A percentile compares a stretch with the other conserved stretches of the same genome.
phyloP scores from a whole-genome alignment of 2,888 invertebrate species.

The Drosophila quinaria region DNA sequence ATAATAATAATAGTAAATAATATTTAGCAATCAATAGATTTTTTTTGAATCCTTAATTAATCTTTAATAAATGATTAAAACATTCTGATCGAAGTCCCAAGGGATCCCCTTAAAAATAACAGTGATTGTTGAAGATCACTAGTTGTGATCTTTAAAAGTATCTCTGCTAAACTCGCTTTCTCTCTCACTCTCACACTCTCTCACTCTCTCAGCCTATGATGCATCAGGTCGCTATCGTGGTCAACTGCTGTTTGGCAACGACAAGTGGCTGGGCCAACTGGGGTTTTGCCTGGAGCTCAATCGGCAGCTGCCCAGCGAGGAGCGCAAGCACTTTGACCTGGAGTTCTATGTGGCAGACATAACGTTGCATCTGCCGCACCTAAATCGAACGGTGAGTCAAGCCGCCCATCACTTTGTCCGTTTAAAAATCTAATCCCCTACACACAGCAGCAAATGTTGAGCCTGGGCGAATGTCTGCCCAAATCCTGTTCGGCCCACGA shows the following conservation, averaged over 20 bases:
- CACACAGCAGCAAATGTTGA: slow-evolving; percentile 88
- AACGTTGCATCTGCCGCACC: slow-evolving; percentile 70
- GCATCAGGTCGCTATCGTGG: slow-evolving; percentile 93
- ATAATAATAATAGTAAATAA: no score
- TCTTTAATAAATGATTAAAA: not conserved
- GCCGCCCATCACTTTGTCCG: not conserved
- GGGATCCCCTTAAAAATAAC: not conserved
- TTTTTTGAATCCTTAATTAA: no score
- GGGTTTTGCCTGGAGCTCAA: slow-evolving; percentile 89
- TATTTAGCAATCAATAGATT: no score
- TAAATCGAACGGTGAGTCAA: slow-evolving; percentile 75
- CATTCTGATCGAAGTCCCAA: not conserved
- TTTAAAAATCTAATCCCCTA: no score
- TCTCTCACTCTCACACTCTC: slow-evolving; percentile 73
- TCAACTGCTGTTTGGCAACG: slow-evolving; percentile 92
- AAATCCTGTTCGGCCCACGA: slow-evolving; percentile 88
- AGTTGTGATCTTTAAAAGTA: no score
- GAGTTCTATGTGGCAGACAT: slow-evolving; percentile 83
- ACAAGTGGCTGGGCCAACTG: slow-evolving; percentile 93
- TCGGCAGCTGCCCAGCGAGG: slow-evolving; percentile 64
- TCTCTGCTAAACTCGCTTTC: no score
- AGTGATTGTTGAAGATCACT: no score
- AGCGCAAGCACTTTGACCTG: slow-evolving; percentile 83
- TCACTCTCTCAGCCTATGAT: slow-evolving; percentile 88
- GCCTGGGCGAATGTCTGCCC: slow-evolving; percentile 92